Evolutionary conservation across 1,140 invertebrate species (phyloP), one percentile per base, ranked within the genome.

Genomic region (Halictus rubicundus): DNA sequence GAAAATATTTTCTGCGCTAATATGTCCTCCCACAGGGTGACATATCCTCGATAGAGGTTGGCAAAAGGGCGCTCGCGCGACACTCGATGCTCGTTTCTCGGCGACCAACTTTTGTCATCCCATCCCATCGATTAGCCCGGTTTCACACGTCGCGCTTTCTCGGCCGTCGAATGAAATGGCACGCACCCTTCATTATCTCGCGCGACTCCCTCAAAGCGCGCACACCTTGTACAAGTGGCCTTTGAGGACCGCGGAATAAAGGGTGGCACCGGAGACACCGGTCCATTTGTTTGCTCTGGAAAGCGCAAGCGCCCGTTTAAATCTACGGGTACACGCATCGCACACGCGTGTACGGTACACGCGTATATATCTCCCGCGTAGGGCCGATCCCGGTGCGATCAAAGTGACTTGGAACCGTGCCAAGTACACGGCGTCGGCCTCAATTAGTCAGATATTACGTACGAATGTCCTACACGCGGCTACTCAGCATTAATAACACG

Each of bases 351-450:
- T 2, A 23, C 37, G 4, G 23, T 54, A 37, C 65, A 68, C 37
- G 32, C 9, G n/a, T 65, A 32, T 65, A 32, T 57, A 2, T 32
- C 39, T 46, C 9, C 32, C 46, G 32, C 37, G 6, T 68, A 76
- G 60, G 82, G 83, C 82, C 73, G 78, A 80, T 80, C 69, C 59
- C 12, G 6, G 54, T 42, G 86, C 80, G 88, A 89, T 89, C 88
- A 89, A 88, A 89, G 81, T 84, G 88, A 85, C 80, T 86, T 90
- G 89, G 89, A 78, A 14, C 16, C 10, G 2, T 1, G 87, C 88
- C 89, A 90, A 88, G 87, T 86, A 82, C 88, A 86, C 82, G 88
- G 88, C 85, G 84, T 85, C 88, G 88, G 87, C 89, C 89, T 90
- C 89, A 90, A 90, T 90, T 90, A 90, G 85, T 88, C 76, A 83